A percentile compares a stretch with the other conserved stretches of the same genome.
Evolutionary conservation across 2,888 invertebrate species (phyloP).

Genomic region (Patella depressa): DNA sequence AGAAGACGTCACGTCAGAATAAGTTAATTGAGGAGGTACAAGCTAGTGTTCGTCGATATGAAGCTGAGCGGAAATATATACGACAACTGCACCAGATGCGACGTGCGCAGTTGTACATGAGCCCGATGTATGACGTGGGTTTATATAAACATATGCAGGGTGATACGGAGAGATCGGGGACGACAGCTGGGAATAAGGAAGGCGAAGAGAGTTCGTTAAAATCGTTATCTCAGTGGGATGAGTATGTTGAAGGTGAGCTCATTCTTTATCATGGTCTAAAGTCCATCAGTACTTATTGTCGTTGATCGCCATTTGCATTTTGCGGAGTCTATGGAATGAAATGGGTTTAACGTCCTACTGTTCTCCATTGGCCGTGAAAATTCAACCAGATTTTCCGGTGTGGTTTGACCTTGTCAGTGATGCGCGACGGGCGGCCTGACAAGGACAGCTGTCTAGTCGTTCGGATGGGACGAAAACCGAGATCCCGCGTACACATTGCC

Average conservation of each 20-base stretch:
- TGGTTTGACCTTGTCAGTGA: no score
- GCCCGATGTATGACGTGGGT: conserved; percentile 55
- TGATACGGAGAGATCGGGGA: conserved; percentile 41
- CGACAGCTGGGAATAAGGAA: conserved; percentile 23
- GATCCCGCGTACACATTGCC: no score
- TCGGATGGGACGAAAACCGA: no score
- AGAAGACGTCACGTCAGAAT: not conserved
- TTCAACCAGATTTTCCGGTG: no score
- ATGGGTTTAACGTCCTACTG: no score
- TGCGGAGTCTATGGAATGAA: not conserved
- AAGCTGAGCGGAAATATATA: conserved; percentile 49
- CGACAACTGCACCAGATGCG: conserved; percentile 54
- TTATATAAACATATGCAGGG: conserved; percentile 51
- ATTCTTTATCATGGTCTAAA: not conserved
- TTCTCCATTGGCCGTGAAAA: no score
- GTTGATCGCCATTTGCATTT: not conserved
- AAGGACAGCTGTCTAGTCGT: no score
- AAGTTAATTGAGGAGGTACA: conserved; percentile 32
- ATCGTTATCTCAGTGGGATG: conserved; percentile 17
- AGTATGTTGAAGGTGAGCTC: conserved; percentile 15
- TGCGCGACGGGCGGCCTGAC: no score
- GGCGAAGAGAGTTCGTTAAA: conserved; percentile 7
- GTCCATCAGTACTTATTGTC: not conserved
- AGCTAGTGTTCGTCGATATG: conserved; percentile 55
- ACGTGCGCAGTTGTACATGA: conserved; percentile 56